These are phyloP conservation scores for Dromiciops gliroides DNA, from an alignment of 2,113 vertebrate genomes.

Conservation along the genomic window DNA sequence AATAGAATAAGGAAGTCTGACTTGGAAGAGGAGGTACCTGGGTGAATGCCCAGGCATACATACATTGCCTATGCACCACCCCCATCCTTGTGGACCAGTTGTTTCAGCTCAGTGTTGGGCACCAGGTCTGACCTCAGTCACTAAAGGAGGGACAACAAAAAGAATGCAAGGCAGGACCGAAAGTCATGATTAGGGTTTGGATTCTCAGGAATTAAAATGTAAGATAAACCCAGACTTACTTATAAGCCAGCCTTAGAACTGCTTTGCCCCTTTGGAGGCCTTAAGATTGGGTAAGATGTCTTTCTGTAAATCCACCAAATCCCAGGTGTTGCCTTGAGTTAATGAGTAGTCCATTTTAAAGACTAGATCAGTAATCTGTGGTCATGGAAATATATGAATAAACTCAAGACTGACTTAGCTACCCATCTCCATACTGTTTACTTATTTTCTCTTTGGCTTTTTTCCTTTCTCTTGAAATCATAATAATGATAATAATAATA, in stretches of 20 bases:
- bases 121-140: neutral
- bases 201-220: neutral
- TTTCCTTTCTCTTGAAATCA: neutral
- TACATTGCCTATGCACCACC: neutral
- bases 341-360: neutral
- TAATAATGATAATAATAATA: neutral
- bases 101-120: neutral
- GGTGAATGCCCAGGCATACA: neutral
- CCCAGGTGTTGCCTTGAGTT: neutral
- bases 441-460: neutral
- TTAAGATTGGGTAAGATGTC: slow-evolving; percentile 12
- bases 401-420: neutral
- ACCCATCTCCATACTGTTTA: neutral
- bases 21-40: neutral
- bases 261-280: slow-evolving; percentile 8
- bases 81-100: neutral
- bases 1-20: slow-evolving; percentile 11
- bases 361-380: slow-evolving; percentile 1
- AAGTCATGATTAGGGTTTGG: neutral
- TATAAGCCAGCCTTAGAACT: neutral
- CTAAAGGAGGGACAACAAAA: neutral
- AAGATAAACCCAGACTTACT: slow-evolving; percentile 34
- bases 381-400: slow-evolving; percentile 12
- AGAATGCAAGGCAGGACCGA: slow-evolving; percentile 1
- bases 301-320: neutral